Conservation (phyloP, 1,140 invertebrate genomes). For the Heliconius congener region DNA sequence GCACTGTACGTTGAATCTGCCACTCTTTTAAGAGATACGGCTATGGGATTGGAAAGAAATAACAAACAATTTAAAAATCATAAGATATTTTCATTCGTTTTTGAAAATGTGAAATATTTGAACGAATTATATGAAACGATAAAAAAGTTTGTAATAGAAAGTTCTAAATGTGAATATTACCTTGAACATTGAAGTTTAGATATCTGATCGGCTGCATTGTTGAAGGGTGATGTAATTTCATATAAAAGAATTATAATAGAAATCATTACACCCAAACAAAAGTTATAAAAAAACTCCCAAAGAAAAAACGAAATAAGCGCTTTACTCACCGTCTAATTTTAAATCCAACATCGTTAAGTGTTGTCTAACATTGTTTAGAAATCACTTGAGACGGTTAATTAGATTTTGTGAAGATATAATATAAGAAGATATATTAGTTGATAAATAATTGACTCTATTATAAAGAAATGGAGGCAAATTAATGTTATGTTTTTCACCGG, state of each 20-base stretch:
- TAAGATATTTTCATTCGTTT: no score
- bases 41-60: no score
- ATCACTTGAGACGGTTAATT: not conserved
- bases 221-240: conserved; percentile 9
- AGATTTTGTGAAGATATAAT: not conserved
- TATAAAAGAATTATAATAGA: conserved; percentile 11
- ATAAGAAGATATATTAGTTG: not conserved
- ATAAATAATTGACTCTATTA: not conserved
- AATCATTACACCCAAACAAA: not conserved
- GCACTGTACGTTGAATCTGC: no score
- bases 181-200: not conserved
- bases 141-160: not conserved
- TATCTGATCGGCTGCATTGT: not conserved
- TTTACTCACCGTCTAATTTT: conserved; percentile 13
- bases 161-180: conserved; percentile 1
- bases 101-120: no score
- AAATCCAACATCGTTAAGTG: not conserved
- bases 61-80: no score
- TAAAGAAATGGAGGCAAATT: not conserved
- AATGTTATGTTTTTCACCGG: not conserved
- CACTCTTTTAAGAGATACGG: no score
- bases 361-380: not conserved
- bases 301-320: not conserved
- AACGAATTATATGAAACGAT: no score
- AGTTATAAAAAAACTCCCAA: not conserved